Evolutionary conservation across 2,888 invertebrate species (phyloP).

Genomic region (Chrysolina oricalcia): DNA sequence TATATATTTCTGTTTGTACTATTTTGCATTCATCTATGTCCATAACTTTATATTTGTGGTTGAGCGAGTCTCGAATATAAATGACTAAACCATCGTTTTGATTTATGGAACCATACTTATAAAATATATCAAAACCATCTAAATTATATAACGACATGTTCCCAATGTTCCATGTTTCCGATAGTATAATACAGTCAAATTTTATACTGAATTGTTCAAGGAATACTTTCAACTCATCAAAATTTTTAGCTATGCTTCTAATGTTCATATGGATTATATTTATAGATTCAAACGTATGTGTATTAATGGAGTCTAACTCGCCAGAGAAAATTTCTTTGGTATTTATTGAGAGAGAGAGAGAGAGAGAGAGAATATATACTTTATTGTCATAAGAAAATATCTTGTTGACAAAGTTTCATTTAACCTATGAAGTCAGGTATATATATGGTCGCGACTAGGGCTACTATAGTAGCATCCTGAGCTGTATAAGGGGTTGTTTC

Average conservation of each 20-base stretch:
- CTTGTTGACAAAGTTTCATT: too few species aligned
- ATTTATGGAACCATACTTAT: conserved; percentile 5
- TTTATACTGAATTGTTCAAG: conserved; percentile 23
- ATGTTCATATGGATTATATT: conserved; percentile 18
- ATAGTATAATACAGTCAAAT: conserved; percentile 21
- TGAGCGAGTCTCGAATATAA: conserved; percentile 4
- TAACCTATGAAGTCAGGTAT: too few species aligned
- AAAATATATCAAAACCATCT: conserved; percentile 14
- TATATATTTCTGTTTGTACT: conserved; percentile 17
- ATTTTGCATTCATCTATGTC: conserved; percentile 20
- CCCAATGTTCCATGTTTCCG: conserved; percentile 25
- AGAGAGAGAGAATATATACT: too few species aligned
- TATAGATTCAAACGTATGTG: background rate
- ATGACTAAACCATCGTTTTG: conserved; percentile 15
- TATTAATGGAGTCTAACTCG: conserved; percentile 12
- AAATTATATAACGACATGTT: conserved; percentile 20
- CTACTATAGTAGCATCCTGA: too few species aligned
- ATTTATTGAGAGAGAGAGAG: too few species aligned
- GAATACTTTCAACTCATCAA: conserved; percentile 5
- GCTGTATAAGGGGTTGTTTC: too few species aligned
- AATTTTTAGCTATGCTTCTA: conserved; percentile 27
- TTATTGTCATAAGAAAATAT: too few species aligned
- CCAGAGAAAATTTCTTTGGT: conserved; percentile 5
- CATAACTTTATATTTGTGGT: background rate
- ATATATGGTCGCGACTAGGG: too few species aligned